These are phyloP conservation scores for Chorisops tibialis DNA, from an alignment of 2,888 invertebrate genomes.

Conservation along the genomic window DNA sequence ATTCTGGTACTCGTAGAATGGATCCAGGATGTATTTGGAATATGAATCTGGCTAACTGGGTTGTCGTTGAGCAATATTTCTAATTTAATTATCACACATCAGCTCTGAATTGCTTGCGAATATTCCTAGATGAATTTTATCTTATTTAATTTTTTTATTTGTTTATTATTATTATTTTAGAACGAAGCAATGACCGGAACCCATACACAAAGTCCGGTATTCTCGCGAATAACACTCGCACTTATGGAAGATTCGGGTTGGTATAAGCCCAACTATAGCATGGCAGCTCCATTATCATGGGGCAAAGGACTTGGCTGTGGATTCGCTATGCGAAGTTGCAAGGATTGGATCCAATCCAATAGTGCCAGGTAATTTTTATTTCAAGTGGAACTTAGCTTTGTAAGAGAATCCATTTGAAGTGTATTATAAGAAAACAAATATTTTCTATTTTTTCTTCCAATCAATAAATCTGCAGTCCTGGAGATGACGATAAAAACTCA, in stretches of 20 bases:
- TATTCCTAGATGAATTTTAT: too few relatives aligned
- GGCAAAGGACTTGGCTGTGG: conserved; percentile 87
- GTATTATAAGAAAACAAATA: too few relatives aligned
- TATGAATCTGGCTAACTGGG: too few relatives aligned
- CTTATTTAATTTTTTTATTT: too few relatives aligned
- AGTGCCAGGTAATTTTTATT: conserved; percentile 60
- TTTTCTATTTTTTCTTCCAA: background rate
- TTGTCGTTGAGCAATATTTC: too few relatives aligned
- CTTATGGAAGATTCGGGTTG: conserved; percentile 98
- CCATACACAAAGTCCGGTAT: conserved; percentile 96
- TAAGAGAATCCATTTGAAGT: too few relatives aligned
- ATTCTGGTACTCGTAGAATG: too few relatives aligned
- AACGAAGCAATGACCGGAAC: conserved; percentile 99
- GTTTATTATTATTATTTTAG: conserved; percentile 56
- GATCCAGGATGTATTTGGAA: too few relatives aligned
- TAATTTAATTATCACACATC: too few relatives aligned
- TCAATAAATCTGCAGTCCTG: conserved; percentile 3
- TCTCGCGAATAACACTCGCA: conserved; percentile 91
- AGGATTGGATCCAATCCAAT: conserved; percentile 88
- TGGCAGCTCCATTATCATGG: conserved; percentile 87
- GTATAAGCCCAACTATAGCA: conserved; percentile 87
- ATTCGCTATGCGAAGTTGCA: conserved; percentile 92
- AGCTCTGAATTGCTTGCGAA: too few relatives aligned
- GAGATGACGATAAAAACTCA: background rate
- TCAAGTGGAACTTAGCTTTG: too few relatives aligned